Base-by-base conservation (phyloP, 2,797 vertebrate species). In the Megaceryle alcyon region DNA sequence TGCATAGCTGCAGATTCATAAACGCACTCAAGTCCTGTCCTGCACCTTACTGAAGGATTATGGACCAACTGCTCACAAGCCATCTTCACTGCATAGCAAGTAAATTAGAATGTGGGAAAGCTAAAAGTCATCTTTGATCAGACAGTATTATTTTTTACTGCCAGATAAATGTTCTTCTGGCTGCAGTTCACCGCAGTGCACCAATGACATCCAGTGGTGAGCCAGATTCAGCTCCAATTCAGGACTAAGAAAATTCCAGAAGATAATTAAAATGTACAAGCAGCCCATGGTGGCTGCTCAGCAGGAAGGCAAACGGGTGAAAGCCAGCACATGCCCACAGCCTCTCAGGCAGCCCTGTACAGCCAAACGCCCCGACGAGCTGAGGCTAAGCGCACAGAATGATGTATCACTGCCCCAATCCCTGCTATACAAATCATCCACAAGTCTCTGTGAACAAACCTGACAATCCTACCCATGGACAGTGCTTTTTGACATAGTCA, bases 191-290 rank as follows among this genome's bases (percentile, higher is more conserved):
- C 61, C 80, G 86, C 73, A 88, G 95, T 68, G 94, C 94, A 97
- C 96, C 0, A 54, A 94, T 90, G 97, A 97, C 97, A 97, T 97
- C 97, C 97, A 95, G 96, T 97, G 97, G 97, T 64, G 88, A 98
- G 78, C 63, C 57, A 93, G 29, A 86, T 88, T 88, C 87, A 88
- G 70, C 82, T 90, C 94, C 70, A 46, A 73, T 31, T 54, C 53
- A 54, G 53, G 29, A 15, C 51, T 7, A 37, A 59, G 88, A 94
- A 95, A 61, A 92, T 82, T 89, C 83, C 86, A 90, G 87, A 91
- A 92, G 56, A 17, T 26, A 5, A 4, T 25, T n/a, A 31, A 37
- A 14, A 64, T 12, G 21, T 3, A 10, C 6, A 25, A 25, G 9
- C 31, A 46, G 48, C 37, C 26, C 22, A 1, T 5, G 17, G 33